Evolutionary conservation across 2,888 invertebrate genomes (phyloP), one percentile per base, ranked within the genome.

Genomic region (Pachydiplax longipennis): DNA sequence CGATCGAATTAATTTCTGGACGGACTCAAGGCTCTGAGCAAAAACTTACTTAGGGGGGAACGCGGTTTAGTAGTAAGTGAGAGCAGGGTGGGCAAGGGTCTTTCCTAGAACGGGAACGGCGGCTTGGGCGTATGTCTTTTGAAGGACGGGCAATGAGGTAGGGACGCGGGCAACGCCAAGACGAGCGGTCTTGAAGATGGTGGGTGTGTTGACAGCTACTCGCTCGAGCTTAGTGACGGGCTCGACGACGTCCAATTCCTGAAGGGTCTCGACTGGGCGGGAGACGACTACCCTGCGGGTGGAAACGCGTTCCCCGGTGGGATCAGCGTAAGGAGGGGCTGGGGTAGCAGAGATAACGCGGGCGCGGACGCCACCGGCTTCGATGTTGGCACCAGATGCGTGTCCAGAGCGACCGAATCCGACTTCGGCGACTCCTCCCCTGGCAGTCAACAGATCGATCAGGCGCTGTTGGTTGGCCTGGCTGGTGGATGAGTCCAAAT

Each of bases 201-300:
- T 95, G 13, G 95, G 95, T 90, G 95, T 94, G 91, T 95, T 95
- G n/a, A 95, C 94, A 90, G 95, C 94, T 18, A 95, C 94, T 91
- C 95, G 94, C 92, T 95, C 95, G 92, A 95, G 94, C 92, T 95
- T 95, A 80, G 95, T 95, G 80, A 95, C 95, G 58, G 96, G 96
- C 92, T 96, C 95, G 82, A 95, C 94, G 81, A 95, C 95, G 91
- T 95, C 95, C 44, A 93, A 92, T 87, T 93, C 93, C 92, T 95
- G 95, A 31, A 95, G 94, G 2, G 96, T 96, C 93, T 95, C 95
- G 92, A 96, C 95, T 25, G 95, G 96, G 91, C 95, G 94, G 92
- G 95, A 95, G 80, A 96, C 95, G n/a, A 96, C 96, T 91, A 96
- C 95, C 91, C 96, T 94, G 61, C 95, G 94, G 61, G 95, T 95